phyloP scores from a whole-genome alignment of 1,140 invertebrate species.

The Archivesica marissinica region DNA sequence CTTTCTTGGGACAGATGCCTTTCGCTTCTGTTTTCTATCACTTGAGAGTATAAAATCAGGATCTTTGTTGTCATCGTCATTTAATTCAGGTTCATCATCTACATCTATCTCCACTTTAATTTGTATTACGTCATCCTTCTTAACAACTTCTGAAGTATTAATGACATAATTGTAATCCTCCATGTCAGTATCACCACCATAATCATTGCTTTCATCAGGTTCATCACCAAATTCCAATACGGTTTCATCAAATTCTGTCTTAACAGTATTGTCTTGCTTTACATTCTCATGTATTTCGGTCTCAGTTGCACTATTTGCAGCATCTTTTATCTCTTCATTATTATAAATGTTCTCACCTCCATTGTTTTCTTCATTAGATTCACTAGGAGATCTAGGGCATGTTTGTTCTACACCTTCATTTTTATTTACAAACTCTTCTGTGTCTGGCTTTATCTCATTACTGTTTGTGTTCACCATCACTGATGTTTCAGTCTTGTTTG shows the following conservation, averaged over 20 bases:
- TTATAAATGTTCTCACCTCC: background rate
- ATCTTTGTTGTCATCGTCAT: slow-evolving; percentile 6
- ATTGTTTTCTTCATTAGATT: background rate
- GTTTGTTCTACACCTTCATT: no score
- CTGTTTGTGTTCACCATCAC: no score
- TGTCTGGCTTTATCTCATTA: no score
- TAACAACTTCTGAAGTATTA: background rate
- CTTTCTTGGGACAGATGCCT: background rate
- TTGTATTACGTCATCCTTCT: background rate
- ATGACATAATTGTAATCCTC: slow-evolving; percentile 48
- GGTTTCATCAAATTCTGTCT: background rate
- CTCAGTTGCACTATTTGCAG: background rate
- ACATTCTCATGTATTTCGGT: background rate
- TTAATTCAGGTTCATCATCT: background rate
- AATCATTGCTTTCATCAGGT: slow-evolving; percentile 24
- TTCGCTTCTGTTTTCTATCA: background rate
- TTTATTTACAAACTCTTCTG: no score
- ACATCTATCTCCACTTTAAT: background rate
- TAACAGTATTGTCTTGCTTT: background rate
- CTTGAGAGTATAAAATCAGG: background rate
- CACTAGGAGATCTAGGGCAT: no score
- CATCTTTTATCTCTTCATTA: background rate
- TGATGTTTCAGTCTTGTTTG: no score
- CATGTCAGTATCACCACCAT: slow-evolving; percentile 47
- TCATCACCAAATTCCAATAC: background rate